These are phyloP conservation scores for Lycocorax pyrrhopterus DNA, from an alignment of 2,113 vertebrate genomes.

Conservation along the genomic window DNA sequence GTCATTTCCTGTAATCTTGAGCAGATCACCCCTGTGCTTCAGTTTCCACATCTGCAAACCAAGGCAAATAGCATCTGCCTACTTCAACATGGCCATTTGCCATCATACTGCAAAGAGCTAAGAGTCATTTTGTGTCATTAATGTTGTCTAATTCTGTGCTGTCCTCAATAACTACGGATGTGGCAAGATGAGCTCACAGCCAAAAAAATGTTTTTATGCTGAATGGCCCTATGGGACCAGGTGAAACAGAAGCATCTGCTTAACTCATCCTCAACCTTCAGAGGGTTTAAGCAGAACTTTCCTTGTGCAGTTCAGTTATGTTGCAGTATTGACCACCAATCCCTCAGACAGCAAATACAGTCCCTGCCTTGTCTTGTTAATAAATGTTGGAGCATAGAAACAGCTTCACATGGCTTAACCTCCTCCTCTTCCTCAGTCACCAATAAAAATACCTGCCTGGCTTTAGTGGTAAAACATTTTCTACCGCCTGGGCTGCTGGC, in stretches of 20 bases:
- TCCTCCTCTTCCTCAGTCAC: not conserved
- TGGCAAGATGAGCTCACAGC: not conserved
- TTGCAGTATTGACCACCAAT: not conserved
- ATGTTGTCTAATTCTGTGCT: not conserved
- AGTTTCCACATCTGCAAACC: not conserved
- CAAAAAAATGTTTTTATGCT: not conserved
- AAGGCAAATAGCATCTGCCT: not conserved
- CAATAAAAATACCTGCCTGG: not conserved
- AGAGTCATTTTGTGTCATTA: not conserved
- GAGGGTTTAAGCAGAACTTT: not conserved
- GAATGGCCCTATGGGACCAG: not conserved
- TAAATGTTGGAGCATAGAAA: not conserved
- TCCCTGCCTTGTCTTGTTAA: not conserved
- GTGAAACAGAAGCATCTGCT: not conserved
- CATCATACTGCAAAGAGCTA: not conserved
- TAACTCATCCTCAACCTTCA: not conserved
- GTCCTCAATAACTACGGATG: not conserved
- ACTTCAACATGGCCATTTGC: not conserved
- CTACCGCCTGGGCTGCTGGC: not conserved
- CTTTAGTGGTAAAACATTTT: conserved; percentile 32
- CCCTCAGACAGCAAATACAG: not conserved
- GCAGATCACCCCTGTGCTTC: not conserved
- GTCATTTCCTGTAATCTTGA: not conserved
- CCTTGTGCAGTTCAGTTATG: not conserved
- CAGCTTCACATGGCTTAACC: not conserved